phyloP scores from a whole-genome alignment of 2,888 invertebrate genomes.

The Campaea margaritaria region DNA sequence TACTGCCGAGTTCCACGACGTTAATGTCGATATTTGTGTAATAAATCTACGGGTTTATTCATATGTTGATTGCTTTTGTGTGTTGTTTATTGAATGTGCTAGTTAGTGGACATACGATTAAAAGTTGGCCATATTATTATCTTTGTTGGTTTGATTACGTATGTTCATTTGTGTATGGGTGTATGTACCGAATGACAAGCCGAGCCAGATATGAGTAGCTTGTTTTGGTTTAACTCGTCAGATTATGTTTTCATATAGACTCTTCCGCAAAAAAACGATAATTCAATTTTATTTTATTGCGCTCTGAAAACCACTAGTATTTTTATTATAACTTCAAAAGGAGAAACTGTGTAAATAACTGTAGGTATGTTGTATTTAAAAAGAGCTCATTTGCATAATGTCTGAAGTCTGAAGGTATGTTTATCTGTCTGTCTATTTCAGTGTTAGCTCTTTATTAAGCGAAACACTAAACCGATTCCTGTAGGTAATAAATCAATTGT shows the following conservation, averaged over 20 bases:
- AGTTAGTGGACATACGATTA: slow-evolving; percentile 14
- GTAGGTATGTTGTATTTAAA: too few relatives aligned
- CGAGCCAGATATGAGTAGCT: not conserved
- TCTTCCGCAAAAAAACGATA: not conserved
- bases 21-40: slow-evolving; percentile 64
- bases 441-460: too few relatives aligned
- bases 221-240: not conserved
- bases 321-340: not conserved
- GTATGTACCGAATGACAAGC: not conserved
- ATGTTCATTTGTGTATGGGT: too few relatives aligned
- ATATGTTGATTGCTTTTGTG: slow-evolving; percentile 60
- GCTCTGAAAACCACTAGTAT: too few relatives aligned
- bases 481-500: too few relatives aligned
- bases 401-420: too few relatives aligned
- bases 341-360: too few relatives aligned
- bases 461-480: too few relatives aligned
- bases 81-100: slow-evolving; percentile 18
- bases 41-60: slow-evolving; percentile 62
- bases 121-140: slow-evolving; percentile 8
- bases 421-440: too few relatives aligned
- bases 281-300: not conserved
- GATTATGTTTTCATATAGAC: not conserved
- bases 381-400: too few relatives aligned
- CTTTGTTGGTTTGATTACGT: slow-evolving; percentile 4
- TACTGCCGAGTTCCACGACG: slow-evolving; percentile 45